Conservation (phyloP, 2,113 vertebrate genomes). For the Centropristis striata region DNA sequence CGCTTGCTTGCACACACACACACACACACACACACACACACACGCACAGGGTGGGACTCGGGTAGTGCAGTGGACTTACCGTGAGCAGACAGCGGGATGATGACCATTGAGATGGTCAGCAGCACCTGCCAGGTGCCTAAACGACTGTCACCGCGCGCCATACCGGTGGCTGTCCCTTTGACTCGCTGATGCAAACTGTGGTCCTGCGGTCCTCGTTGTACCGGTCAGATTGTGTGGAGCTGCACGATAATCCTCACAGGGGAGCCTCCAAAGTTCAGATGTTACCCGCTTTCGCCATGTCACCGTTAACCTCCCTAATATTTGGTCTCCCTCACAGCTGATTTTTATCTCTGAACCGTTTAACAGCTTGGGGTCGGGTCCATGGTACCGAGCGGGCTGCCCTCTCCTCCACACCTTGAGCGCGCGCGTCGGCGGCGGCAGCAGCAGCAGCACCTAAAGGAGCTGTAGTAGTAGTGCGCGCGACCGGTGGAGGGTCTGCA, state of each 20-base stretch:
- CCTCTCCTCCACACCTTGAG: constrained; percentile 59
- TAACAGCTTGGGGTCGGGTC: constrained; percentile 51
- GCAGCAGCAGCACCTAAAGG: constrained; percentile 29
- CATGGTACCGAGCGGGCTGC: constrained; percentile 55
- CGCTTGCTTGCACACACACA: constrained; percentile 27
- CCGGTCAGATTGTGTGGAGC: constrained; percentile 24
- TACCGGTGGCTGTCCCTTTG: constrained; percentile 26
- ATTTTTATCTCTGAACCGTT: constrained; percentile 14
- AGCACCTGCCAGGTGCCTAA: constrained; percentile 77
- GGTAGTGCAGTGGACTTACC: constrained; percentile 64
- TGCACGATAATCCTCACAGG: constrained; percentile 53
- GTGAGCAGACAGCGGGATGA: constrained; percentile 69
- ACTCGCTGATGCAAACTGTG: constrained; percentile 34
- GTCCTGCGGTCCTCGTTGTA: constrained; percentile 7
- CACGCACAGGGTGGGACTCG: constrained; percentile 63
- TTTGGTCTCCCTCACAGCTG: constrained; percentile 20
- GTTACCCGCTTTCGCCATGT: constrained; percentile 61
- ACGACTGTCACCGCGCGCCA: constrained; percentile 65
- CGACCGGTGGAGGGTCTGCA: constrained; percentile 63
- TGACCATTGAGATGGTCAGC: constrained; percentile 75
- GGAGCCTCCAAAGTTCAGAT: constrained; percentile 72
- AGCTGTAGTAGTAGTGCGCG: constrained; percentile 71
- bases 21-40: neutral
- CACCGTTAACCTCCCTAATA: constrained; percentile 25
- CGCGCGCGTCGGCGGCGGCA: constrained; percentile 54